Percentiles rank a stretch among this genome's conserved stretches.
Evolutionary conservation across 2,888 invertebrate genomes (phyloP).

Genomic region (Apodemia zela): DNA sequence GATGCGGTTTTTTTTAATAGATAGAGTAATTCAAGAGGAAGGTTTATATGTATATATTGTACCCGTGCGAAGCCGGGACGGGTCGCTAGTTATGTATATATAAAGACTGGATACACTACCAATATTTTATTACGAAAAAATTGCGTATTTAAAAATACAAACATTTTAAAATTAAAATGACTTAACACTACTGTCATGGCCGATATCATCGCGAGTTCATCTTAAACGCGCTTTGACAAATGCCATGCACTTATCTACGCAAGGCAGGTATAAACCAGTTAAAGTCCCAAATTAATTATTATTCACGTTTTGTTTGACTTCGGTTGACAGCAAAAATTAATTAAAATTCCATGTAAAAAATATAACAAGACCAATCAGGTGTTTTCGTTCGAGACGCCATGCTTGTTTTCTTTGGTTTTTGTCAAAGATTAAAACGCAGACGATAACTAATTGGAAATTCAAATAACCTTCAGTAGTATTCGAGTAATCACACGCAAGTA

Average conservation of each 20-base stretch:
- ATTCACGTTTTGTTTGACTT: constrained; percentile 65
- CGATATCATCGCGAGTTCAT: constrained; percentile 26
- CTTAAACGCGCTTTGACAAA: constrained; percentile 35
- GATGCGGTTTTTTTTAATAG: too few species aligned
- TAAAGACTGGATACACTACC: neutral
- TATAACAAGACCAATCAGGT: constrained; percentile 65
- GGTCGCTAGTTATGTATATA: too few species aligned
- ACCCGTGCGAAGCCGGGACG: too few species aligned
- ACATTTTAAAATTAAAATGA: constrained; percentile 21
- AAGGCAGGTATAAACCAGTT: constrained; percentile 40
- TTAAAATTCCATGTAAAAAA: constrained; percentile 74
- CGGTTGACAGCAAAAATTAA: constrained; percentile 76
- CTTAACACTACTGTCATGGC: constrained; percentile 20
- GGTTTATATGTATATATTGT: too few species aligned
- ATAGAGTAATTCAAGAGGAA: too few species aligned
- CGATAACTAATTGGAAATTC: too few species aligned
- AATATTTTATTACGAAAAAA: neutral
- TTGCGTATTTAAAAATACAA: constrained; percentile 7
- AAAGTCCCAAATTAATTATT: constrained; percentile 68
- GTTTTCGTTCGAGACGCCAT: constrained; percentile 63
- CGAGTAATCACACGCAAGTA: too few species aligned
- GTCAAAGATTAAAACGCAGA: constrained; percentile 48
- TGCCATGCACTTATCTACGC: constrained; percentile 34
- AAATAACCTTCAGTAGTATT: too few species aligned
- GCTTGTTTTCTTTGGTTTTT: constrained; percentile 65